phyloP scores from a whole-genome alignment of 2,113 vertebrate species.

The Albula goreensis region DNA sequence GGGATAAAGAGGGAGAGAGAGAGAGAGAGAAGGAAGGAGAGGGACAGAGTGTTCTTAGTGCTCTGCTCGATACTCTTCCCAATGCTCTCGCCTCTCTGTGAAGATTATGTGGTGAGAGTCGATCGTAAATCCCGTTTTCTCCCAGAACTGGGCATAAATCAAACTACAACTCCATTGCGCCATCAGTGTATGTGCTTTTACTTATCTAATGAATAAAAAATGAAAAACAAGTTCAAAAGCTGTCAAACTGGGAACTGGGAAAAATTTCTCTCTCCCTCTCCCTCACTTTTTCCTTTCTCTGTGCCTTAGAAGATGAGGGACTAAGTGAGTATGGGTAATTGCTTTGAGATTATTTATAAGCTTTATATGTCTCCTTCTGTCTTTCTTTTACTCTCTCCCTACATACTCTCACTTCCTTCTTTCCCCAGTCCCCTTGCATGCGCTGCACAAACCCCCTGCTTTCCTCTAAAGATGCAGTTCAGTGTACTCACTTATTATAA shows the following conservation, averaged over 20 bases:
- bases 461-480: neutral
- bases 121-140: conserved; percentile 70
- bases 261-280: conserved; percentile 3
- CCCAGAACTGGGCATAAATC: conserved; percentile 71
- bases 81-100: conserved; percentile 49
- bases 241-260: conserved; percentile 49
- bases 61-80: neutral
- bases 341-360: conserved; percentile 40
- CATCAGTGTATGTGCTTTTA: conserved; percentile 69
- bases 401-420: neutral
- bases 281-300: neutral
- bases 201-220: conserved; percentile 72
- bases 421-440: neutral
- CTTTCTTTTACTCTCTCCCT: neutral
- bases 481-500: neutral
- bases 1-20: neutral
- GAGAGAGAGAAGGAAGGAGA: neutral
- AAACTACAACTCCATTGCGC: conserved; percentile 50
- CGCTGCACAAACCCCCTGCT: neutral
- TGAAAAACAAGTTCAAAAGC: conserved; percentile 57
- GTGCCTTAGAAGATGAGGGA: conserved; percentile 20
- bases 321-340: conserved; percentile 39
- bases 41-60: conserved; percentile 39
- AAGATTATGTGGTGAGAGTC: conserved; percentile 61
- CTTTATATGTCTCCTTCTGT: conserved; percentile 14